These are phyloP conservation scores for Drosophila neocordata DNA, from an alignment of 1,140 invertebrate species.

Conservation along the genomic window DNA sequence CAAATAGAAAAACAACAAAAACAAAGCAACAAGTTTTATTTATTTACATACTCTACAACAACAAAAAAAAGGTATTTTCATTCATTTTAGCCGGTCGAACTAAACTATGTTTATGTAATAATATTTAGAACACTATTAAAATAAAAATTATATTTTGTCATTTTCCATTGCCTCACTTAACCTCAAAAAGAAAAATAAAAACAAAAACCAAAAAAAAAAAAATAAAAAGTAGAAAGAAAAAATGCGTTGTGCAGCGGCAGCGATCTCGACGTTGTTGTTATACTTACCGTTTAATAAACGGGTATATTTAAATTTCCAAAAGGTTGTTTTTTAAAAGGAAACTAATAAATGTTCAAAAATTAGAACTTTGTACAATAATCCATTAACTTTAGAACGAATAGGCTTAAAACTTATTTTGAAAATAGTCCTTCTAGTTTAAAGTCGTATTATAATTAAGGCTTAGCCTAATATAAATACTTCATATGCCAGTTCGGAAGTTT, in stretches of 20 bases:
- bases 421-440: too few relatives aligned
- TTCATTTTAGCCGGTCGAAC: neutral
- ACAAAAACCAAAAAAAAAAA: neutral
- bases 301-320: neutral
- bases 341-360: too few relatives aligned
- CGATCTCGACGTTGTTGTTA: conserved; percentile 19
- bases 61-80: neutral
- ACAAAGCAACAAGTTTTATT: conserved; percentile 41
- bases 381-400: too few relatives aligned
- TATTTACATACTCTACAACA: neutral
- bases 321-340: too few relatives aligned
- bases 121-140: neutral
- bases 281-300: neutral
- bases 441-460: too few relatives aligned
- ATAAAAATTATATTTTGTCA: conserved; percentile 8
- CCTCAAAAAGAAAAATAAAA: conserved; percentile 26
- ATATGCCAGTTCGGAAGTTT: too few relatives aligned
- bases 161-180: conserved; percentile 41
- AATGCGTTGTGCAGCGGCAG: conserved; percentile 36
- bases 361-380: too few relatives aligned
- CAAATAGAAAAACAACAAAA: conserved; percentile 16
- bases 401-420: too few relatives aligned
- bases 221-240: conserved; percentile 39
- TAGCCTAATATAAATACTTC: too few relatives aligned
- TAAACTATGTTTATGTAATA: neutral